Conservation (phyloP, 2,797 vertebrate genomes). For the Pseudocheirus occidentalis region DNA sequence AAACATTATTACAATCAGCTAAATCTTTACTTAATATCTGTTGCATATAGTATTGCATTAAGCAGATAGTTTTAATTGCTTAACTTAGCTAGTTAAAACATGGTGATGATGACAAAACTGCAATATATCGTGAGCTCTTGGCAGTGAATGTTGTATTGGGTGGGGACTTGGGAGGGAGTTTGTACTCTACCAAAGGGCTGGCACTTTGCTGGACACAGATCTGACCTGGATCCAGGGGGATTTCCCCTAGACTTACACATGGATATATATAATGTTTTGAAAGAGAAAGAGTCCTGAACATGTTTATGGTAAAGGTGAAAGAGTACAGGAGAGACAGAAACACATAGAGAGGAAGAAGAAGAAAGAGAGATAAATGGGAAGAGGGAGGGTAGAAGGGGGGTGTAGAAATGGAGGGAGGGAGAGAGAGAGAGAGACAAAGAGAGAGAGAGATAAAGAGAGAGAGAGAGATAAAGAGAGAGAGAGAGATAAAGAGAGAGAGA, state of each 20-base stretch:
- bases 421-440: too few relatives aligned
- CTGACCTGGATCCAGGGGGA: not conserved
- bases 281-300: not conserved
- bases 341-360: not conserved
- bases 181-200: not conserved
- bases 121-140: conserved; percentile 45
- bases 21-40: conserved; percentile 43
- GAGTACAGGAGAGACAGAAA: not conserved
- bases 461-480: too few relatives aligned
- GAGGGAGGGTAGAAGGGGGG: too few relatives aligned
- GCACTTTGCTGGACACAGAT: not conserved
- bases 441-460: not conserved
- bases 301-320: conserved; percentile 19
- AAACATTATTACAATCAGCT: not conserved
- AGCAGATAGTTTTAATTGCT: conserved; percentile 44
- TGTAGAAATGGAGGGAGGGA: too few relatives aligned
- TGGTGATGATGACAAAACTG: conserved; percentile 62
- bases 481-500: too few relatives aligned
- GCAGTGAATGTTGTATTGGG: conserved; percentile 24
- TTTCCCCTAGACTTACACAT: not conserved
- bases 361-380: not conserved
- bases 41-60: conserved; percentile 27
- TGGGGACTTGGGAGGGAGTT: not conserved
- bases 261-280: not conserved
- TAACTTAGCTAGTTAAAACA: conserved; percentile 61